Base-by-base conservation (phyloP, 2,888 invertebrate species). In the Limnephilus auricula region DNA sequence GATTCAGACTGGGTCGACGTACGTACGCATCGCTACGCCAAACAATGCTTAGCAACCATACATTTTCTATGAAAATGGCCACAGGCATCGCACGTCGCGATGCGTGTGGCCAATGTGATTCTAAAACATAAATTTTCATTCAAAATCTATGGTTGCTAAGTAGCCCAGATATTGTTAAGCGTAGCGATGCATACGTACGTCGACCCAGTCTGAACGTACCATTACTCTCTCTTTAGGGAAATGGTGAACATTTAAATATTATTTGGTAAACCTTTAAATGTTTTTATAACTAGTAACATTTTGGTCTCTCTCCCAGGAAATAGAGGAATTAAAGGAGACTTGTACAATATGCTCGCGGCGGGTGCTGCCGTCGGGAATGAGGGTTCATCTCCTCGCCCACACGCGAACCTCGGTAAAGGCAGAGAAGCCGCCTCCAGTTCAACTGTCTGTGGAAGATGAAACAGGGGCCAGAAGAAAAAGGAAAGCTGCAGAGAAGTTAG, bases 341-440 rank as follows among this genome's bases (percentile, higher is more conserved):
- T 97, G 97, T 93, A 94, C 95, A 0, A 93, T 96, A 89, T 97
- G 97, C 94, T 93, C 95, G 93, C 94, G 96, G 94, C 93, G 94
- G 94, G 94, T 96, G 94, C 94, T 96, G 94, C 96, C 96, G 50
- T 95, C 96, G 89, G 97, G 97, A 93, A 95, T 97, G 94, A 95
- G 95, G 88, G 95, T 96, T 89, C 97, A 97, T 93, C 95, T 96
- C 94, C 94, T 95, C 90, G 93, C 94, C 93, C 96, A 97, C 93
- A 95, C 86, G 94, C 95, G 90, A 94, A 94, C 82, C 91, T 93
- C 65, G 4, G 45, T 45, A 40, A 94, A 93, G 65, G 92, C 93
- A 32, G 92, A 93, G 93, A 94, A 92, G 79, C 30, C n/a, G 13
- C 31, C 50, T 31, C 30, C 25, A 10, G 32, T 91, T 89, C 79